Evolutionary conservation across 1,140 invertebrate genomes (phyloP), one percentile per base, ranked within the genome.

Genomic region (Anoplolepis gracilipes): DNA sequence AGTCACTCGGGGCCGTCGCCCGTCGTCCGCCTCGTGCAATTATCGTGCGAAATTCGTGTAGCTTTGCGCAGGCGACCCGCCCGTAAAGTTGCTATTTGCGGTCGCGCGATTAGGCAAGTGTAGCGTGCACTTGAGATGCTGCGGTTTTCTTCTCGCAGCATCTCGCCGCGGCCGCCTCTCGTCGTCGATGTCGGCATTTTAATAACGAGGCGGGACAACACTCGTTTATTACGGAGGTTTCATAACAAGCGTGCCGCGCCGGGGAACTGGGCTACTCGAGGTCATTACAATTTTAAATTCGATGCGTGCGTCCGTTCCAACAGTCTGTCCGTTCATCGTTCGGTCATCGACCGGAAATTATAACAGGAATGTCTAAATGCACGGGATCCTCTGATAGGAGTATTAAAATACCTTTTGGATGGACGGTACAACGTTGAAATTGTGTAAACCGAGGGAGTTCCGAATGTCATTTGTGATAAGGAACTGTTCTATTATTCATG

Each of bases 71-170:
- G 86, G 25, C 76, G 36, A 72, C 64, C 36, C 33, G 61, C 53
- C 36, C 33, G 61, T 55, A 89, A 89, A 62, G 69, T 89, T 25
- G 75, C 67, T 57, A 65, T 90, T 87, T 87, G 85, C 42, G 85
- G 81, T 75, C 39, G 53, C 42, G 28, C 33, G 73, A 90, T 91
- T 91, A 76, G 72, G 90, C 85, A 91, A 92, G 75, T 89, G 88
- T 88, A 76, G 72, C 82, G 30, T 88, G 91, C 87, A 92, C 91
- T 92, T 91, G 91, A 92, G 87, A 88, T 57, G 77, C 53, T 92
- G 91, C 77, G 91, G 90, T 90, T 88, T 85, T 81, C 70, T 55
- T 30, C 67, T 59, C 53, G 70, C 46, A n/a, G n/a, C 69, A 30
- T 39, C 30, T 67, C 73, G 42, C 64, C 46, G 28, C 46, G 28